Evolutionary conservation across 2,888 invertebrate species (phyloP), one percentile per base, ranked within the genome.

Genomic region (Drosophila austrosaltans): DNA sequence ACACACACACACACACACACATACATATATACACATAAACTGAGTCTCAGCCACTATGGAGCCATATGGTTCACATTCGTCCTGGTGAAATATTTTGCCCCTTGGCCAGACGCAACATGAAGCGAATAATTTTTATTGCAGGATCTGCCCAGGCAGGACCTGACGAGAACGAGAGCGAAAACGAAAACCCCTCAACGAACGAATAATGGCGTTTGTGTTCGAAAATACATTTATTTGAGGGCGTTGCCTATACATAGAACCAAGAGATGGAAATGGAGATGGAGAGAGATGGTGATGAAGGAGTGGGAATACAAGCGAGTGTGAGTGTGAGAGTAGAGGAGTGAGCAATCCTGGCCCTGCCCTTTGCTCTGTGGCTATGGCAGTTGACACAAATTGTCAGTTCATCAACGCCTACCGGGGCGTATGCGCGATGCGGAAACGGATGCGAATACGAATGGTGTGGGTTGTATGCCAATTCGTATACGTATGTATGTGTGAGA

Each of bases 311-410:
- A 16, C 16, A 16, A 16, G 36, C 0, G 36, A 36, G 36, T 10
- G 30, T 28, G 28, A 28, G 28, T 28, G 28, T 28, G n/a, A 12
- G 6, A 20, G 61, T 39, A 8, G 10, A 16, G 1, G 30, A 30
- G 30, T 30, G 30, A 39, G 16, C 4, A 12, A 25, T 16, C 7
- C 16, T 32, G 71, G 39, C 30, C 53, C 53, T 72, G 83, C 75
- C 79, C 78, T 79, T 76, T 83, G 87, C 84, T 75, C 79, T 77
- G 79, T 70, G 76, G 79, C 76, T 62, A 66, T 32, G 73, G 80
- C 82, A 89, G 88, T 89, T 89, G 89, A 86, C 89, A 89, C 82
- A 89, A 87, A 89, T 87, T 89, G 87, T 87, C 87, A 89, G 89
- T 88, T 88, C 87, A 87, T 89, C 87, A 88, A 89, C 89, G 89